These are phyloP conservation scores for Acanthurus lineatus DNA, from an alignment of 2,797 vertebrate genomes.

Conservation along the genomic window DNA sequence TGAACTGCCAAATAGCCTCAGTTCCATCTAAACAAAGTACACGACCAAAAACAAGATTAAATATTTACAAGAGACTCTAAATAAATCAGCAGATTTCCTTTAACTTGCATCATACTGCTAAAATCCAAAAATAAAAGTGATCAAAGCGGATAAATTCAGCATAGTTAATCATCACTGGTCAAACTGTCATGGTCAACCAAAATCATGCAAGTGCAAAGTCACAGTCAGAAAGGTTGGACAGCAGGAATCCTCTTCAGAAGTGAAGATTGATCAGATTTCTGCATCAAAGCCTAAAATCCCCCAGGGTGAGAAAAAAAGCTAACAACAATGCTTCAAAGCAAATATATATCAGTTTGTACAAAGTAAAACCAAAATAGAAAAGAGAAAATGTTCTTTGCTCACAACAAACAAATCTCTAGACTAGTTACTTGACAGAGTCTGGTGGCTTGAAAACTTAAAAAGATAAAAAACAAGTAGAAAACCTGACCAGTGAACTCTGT, in stretches of 20 bases:
- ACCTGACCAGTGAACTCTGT: constrained; percentile 8
- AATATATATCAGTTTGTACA: background rate
- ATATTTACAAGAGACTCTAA: constrained; percentile 46
- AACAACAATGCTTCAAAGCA: background rate
- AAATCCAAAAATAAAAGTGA: constrained; percentile 15
- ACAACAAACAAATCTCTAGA: background rate
- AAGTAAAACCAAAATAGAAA: background rate
- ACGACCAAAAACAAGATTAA: constrained; percentile 25
- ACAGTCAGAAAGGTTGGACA: background rate
- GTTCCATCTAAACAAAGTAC: constrained; percentile 32
- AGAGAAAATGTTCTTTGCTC: background rate
- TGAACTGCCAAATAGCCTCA: constrained; percentile 21
- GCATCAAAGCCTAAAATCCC: background rate
- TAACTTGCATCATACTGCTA: constrained; percentile 47
- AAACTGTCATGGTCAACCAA: constrained; percentile 8
- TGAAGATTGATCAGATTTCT: constrained; percentile 13
- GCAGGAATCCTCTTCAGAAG: constrained; percentile 23
- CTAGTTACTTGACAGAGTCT: background rate
- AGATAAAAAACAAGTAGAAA: constrained; percentile 5
- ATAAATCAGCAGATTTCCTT: constrained; percentile 53
- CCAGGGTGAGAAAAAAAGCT: background rate
- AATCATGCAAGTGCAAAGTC: background rate
- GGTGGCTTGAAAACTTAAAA: constrained; percentile 13
- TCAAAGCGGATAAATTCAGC: constrained; percentile 30
- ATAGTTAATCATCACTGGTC: constrained; percentile 1